phyloP scores from a whole-genome alignment of 2,797 vertebrate genomes.

The Thalassophryne amazonica region DNA sequence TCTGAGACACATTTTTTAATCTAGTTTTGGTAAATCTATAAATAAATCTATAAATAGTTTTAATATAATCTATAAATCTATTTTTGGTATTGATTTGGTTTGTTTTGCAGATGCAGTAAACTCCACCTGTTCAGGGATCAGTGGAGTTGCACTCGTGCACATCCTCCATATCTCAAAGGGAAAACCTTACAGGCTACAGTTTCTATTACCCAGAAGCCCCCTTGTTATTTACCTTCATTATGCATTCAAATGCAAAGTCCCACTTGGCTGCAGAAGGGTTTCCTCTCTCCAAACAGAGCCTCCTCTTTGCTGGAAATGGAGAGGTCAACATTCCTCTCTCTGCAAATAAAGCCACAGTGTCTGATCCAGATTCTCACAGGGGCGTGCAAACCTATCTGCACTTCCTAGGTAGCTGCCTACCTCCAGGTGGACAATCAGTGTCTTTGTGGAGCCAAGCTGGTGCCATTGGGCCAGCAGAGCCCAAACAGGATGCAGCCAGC shows the following conservation, averaged over 20 bases:
- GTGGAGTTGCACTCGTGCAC: too few species aligned
- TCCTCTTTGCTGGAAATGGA: constrained; percentile 57
- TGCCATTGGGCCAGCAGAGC: constrained; percentile 38
- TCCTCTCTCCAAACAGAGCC: constrained; percentile 45
- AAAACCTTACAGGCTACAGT: too few species aligned
- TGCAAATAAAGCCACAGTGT: constrained; percentile 52
- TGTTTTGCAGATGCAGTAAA: too few species aligned
- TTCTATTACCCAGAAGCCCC: too few species aligned
- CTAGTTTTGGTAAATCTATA: too few species aligned
- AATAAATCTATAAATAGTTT: too few species aligned
- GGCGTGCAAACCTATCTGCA: constrained; percentile 46
- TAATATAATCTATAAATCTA: too few species aligned
- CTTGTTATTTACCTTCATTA: constrained; percentile 14
- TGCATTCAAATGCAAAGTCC: constrained; percentile 10
- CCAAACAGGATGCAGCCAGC: neutral
- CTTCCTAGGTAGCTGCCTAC: constrained; percentile 24
- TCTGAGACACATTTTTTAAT: too few species aligned
- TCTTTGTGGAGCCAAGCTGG: constrained; percentile 58
- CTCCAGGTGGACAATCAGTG: constrained; percentile 64
- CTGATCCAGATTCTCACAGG: constrained; percentile 40
- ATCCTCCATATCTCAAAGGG: too few species aligned
- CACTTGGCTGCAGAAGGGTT: constrained; percentile 12
- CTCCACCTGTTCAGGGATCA: too few species aligned
- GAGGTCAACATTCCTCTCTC: constrained; percentile 53
- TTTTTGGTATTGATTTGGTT: too few species aligned